Percentiles rank a stretch among this genome's conserved stretches.
Conservation (phyloP, 1,140 invertebrate species). For the Drosophila arizonae region DNA sequence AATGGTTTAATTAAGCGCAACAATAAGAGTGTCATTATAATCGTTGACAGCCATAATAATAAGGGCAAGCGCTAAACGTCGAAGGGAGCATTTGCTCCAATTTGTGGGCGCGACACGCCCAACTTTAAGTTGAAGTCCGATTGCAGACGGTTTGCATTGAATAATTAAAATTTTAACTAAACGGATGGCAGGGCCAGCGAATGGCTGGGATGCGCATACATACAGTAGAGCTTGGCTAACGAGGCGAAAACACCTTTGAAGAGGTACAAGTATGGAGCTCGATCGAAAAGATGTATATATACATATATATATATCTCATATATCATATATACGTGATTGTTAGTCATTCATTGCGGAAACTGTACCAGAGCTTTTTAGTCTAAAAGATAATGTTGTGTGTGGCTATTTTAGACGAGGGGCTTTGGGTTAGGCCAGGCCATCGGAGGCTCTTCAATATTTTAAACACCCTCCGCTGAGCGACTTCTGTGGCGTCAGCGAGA, state of each 20-base stretch:
- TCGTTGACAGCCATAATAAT: constrained; percentile 52
- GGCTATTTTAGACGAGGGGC: background rate
- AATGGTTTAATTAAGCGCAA: constrained; percentile 74
- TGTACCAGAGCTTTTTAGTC: background rate
- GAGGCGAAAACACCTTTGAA: no score
- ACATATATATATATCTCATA: no score
- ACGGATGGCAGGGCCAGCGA: no score
- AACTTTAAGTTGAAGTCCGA: constrained; percentile 22
- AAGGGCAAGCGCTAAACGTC: constrained; percentile 63
- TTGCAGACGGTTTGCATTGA: background rate
- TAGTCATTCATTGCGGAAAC: background rate
- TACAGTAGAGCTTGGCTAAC: background rate
- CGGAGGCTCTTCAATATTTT: constrained; percentile 48
- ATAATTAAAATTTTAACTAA: constrained; percentile 64
- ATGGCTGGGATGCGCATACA: background rate
- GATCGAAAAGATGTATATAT: no score
- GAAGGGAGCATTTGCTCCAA: constrained; percentile 25
- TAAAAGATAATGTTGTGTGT: constrained; percentile 24
- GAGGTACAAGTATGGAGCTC: no score
- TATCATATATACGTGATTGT: no score
- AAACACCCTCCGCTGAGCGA: constrained; percentile 21
- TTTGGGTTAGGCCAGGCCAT: constrained; percentile 15
- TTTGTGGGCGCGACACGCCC: constrained; percentile 47
- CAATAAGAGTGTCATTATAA: constrained; percentile 79
- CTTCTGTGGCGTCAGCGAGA: background rate